Evolutionary conservation across 2,888 invertebrate species (phyloP).

Genomic region (Epinotia nisella): DNA sequence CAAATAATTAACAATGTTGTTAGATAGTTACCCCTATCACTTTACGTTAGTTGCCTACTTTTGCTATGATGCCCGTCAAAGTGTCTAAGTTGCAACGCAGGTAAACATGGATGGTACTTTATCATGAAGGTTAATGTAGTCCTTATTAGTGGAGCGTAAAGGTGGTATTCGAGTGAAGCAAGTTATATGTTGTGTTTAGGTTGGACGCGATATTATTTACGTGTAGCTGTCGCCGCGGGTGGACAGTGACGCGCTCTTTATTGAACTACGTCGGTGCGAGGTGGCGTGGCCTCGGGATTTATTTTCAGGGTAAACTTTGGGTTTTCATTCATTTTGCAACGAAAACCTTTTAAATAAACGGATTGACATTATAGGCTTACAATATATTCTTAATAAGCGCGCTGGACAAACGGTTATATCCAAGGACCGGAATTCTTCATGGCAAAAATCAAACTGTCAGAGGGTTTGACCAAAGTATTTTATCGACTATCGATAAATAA

Average conservation of each 20-base stretch:
- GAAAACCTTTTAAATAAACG: not conserved
- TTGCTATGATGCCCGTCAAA: conserved; percentile 67
- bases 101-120: conserved; percentile 52
- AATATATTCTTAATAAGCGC: not conserved
- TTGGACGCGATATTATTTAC: conserved; percentile 65
- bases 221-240: conserved; percentile 60
- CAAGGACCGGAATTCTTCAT: too few relatives aligned
- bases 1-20: conserved; percentile 54
- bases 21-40: conserved; percentile 59
- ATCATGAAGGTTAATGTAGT: not conserved
- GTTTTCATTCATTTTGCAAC: not conserved
- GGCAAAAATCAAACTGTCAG: too few relatives aligned
- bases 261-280: conserved; percentile 56
- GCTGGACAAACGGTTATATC: not conserved
- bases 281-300: conserved; percentile 19
- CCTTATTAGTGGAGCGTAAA: conserved; percentile 46
- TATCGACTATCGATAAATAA: too few relatives aligned
- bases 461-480: too few relatives aligned
- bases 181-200: conserved; percentile 42
- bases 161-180: conserved; percentile 31
- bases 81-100: conserved; percentile 74
- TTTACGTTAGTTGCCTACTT: conserved; percentile 63
- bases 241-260: conserved; percentile 63
- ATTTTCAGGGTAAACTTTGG: conserved; percentile 3
- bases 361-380: not conserved